These are phyloP conservation scores for Tetrax tetrax DNA, from an alignment of 2,113 vertebrate species.

Conservation along the genomic window DNA sequence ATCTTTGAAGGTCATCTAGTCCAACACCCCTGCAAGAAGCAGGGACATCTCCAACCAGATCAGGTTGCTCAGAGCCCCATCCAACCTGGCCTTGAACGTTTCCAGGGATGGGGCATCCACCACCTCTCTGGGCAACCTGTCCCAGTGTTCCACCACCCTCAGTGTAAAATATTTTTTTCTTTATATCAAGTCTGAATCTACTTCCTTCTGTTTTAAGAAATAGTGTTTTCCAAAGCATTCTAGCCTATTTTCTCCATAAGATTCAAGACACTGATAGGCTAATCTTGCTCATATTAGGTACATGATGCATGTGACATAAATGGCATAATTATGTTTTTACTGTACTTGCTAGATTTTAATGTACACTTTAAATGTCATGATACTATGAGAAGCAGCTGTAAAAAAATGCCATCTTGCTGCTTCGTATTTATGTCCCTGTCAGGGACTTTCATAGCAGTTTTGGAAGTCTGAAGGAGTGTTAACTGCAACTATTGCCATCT, in stretches of 20 bases:
- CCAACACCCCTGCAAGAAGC: too few relatives aligned
- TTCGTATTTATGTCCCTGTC: neutral
- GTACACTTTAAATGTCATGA: slow-evolving; percentile 10
- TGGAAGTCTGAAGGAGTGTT: neutral
- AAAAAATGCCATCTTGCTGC: slow-evolving; percentile 2
- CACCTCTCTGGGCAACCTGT: too few relatives aligned
- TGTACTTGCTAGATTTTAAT: slow-evolving; percentile 24
- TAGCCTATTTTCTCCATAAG: neutral
- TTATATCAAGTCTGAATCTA: too few relatives aligned
- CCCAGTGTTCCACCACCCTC: too few relatives aligned
- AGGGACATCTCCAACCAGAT: too few relatives aligned
- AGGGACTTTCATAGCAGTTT: neutral
- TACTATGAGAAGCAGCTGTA: slow-evolving; percentile 14
- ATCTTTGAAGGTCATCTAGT: too few relatives aligned
- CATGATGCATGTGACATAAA: neutral
- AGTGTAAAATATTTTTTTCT: too few relatives aligned
- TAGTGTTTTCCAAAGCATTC: neutral
- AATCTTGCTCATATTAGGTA: neutral
- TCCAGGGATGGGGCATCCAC: too few relatives aligned
- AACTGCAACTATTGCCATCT: neutral
- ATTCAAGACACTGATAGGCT: neutral
- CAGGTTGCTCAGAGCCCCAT: too few relatives aligned
- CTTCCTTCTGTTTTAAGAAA: too few relatives aligned
- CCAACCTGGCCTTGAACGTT: too few relatives aligned
- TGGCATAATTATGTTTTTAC: slow-evolving; percentile 1